Percentiles rank a stretch among this genome's conserved stretches.
Conservation (phyloP, 2,797 vertebrate genomes). For the Tokudaia muenninki region DNA sequence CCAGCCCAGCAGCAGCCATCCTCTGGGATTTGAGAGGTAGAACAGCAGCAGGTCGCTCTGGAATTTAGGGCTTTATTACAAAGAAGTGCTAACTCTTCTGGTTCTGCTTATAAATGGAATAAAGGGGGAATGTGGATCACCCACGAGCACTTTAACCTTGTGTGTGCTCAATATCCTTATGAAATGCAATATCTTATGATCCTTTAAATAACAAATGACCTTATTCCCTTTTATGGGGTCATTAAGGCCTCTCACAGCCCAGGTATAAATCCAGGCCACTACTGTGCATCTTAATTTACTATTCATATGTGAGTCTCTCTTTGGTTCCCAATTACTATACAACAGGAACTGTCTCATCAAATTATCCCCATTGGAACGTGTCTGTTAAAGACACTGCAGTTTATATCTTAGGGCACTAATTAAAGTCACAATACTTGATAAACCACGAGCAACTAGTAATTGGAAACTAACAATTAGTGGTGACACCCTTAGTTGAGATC, state of each 20-base stretch:
- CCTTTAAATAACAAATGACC: conserved; percentile 86
- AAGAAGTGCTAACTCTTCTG: conserved; percentile 66
- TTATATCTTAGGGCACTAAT: conserved; percentile 86
- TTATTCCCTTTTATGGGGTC: conserved; percentile 83
- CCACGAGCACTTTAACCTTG: conserved; percentile 76
- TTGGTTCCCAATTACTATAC: conserved; percentile 85
- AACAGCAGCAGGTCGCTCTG: conserved; percentile 55
- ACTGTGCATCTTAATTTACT: conserved; percentile 86
- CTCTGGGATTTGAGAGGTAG: conserved; percentile 69
- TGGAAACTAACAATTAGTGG: conserved; percentile 85
- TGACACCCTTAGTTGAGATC: conserved; percentile 70
- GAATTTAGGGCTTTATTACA: conserved; percentile 71
- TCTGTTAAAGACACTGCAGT: conserved; percentile 86
- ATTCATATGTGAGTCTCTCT: conserved; percentile 81
- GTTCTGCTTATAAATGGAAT: conserved; percentile 72
- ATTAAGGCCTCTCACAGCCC: conserved; percentile 82
- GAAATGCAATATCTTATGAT: conserved; percentile 80
- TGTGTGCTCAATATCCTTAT: conserved; percentile 75
- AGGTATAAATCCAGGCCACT: conserved; percentile 83
- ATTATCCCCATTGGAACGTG: conserved; percentile 85
- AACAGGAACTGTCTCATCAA: conserved; percentile 83
- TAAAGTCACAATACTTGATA: conserved; percentile 85
- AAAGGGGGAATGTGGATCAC: conserved; percentile 64
- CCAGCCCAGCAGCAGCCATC: conserved; percentile 63
- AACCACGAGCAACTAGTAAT: conserved; percentile 86